Evolutionary conservation across 2,888 invertebrate species (phyloP).

Genomic region (Sphecodes monilicornis): DNA sequence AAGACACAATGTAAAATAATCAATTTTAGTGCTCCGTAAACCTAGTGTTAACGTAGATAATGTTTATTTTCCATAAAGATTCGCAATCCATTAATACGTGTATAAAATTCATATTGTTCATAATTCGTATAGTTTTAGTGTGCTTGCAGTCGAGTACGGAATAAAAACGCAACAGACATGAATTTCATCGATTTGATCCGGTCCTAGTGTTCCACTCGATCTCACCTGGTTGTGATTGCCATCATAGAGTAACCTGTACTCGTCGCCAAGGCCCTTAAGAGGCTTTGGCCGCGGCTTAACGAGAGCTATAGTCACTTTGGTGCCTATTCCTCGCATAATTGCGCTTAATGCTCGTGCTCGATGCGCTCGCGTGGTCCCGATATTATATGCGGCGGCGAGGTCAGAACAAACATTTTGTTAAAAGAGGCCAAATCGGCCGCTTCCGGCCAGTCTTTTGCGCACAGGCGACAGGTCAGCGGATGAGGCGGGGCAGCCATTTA

Average conservation of each 20-base stretch:
- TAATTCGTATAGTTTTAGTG: too few relatives aligned
- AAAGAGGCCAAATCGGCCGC: constrained; percentile 81
- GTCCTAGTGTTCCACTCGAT: constrained; percentile 4
- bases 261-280: constrained; percentile 42
- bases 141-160: too few relatives aligned
- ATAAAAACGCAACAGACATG: background rate
- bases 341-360: constrained; percentile 56
- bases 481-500: constrained; percentile 83
- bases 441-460: constrained; percentile 77
- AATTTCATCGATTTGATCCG: background rate
- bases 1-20: too few relatives aligned
- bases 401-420: constrained; percentile 73
- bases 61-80: too few relatives aligned
- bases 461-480: constrained; percentile 81
- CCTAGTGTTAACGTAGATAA: too few relatives aligned
- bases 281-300: constrained; percentile 49
- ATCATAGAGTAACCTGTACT: constrained; percentile 31
- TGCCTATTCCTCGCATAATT: constrained; percentile 60
- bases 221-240: constrained; percentile 19
- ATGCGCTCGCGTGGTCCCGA: constrained; percentile 62
- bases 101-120: too few relatives aligned
- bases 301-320: constrained; percentile 36
- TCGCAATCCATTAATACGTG: too few relatives aligned
- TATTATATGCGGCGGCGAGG: constrained; percentile 70
- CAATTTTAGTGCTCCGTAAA: too few relatives aligned